Evolutionary conservation across 37 sponge, comb jelly and placozoan species (phyloP), one percentile per base, ranked within the genome.

Genomic region (Geodia barretti): DNA sequence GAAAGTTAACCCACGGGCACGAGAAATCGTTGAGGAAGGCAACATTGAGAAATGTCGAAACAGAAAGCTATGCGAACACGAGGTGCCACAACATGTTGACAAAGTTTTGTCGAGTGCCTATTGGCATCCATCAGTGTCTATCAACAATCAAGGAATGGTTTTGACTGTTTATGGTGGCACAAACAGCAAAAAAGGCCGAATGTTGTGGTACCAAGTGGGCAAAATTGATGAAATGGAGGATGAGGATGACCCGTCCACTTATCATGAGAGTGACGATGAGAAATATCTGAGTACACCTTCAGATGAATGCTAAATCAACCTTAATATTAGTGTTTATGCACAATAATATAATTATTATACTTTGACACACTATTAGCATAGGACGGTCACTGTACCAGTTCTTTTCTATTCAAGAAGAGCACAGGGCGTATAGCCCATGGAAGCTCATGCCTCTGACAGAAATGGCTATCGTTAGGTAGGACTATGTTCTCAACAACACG

Each of bases 401-500:
- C 7, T 47, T 47, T 47, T 17, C 14, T 47, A 7, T 47, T 47
- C 54, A 47, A 14, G 7, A 47, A 14, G 14, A 47, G 14, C 14
- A 47, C 54, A 47, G 54, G 54, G 14, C 54, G 54, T 14, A 17
- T 47, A 14, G 54, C 54, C 54, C 54, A 47, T 47, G 54, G 54
- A 17, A 47, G 14, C 14, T 47, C 14, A 17, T 47, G 54, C 11
- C 14, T 47, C 14, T 47, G 54, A 47, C 54, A 47, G 54, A 47
- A 47, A 14, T 7, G 11, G 14, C 54, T 47, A 7, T 14, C 54
- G n/a, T n/a, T n/a, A 47, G 54, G 11, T 14, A 47, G 7, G 14
- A 17, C 76, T 5, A 73, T 38, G 8, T 33, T 75, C 33, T 87
- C 87, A 47, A 87, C 34, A 5, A 82, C 35, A 47, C 81, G 43